Evolutionary conservation across 2,888 invertebrate species (phyloP).

Genomic region (Pomacea canaliculata): DNA sequence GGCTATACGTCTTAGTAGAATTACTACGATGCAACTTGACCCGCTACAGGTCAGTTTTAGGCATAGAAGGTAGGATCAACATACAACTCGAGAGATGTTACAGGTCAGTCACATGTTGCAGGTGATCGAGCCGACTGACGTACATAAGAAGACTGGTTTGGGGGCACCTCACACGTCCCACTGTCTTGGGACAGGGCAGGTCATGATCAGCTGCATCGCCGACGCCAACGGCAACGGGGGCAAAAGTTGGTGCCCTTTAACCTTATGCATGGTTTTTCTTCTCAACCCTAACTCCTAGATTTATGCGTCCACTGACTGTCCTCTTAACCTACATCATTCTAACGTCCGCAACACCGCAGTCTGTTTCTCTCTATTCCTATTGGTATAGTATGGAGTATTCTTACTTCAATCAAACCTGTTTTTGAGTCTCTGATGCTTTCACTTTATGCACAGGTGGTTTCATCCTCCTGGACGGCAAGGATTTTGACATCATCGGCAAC

Average conservation of each 20-base stretch:
- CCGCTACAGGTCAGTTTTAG: too few species aligned
- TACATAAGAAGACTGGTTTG: slow-evolving; percentile 80
- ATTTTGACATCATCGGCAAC: slow-evolving; percentile 78
- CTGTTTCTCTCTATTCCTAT: too few species aligned
- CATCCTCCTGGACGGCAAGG: slow-evolving; percentile 85
- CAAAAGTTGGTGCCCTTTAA: slow-evolving; percentile 74
- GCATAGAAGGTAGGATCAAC: too few species aligned
- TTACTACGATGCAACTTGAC: too few species aligned
- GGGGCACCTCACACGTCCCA: slow-evolving; percentile 94
- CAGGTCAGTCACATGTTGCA: slow-evolving; percentile 60
- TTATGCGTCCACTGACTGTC: too few species aligned
- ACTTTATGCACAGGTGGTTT: slow-evolving; percentile 75
- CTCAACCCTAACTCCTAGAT: background rate
- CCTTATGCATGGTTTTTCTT: background rate
- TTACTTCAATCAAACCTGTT: too few species aligned
- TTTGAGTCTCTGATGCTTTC: too few species aligned
- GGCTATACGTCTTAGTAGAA: too few species aligned
- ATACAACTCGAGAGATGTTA: too few species aligned
- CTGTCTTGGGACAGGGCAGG: slow-evolving; percentile 90
- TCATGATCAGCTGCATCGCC: slow-evolving; percentile 96
- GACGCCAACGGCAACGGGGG: slow-evolving; percentile 82
- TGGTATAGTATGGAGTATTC: too few species aligned
- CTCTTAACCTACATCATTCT: too few species aligned
- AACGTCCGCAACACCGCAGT: too few species aligned
- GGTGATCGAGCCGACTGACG: slow-evolving; percentile 85